These are phyloP conservation scores for Tokudaia muenninki DNA, from an alignment of 2,797 vertebrate species.

Conservation along the genomic window DNA sequence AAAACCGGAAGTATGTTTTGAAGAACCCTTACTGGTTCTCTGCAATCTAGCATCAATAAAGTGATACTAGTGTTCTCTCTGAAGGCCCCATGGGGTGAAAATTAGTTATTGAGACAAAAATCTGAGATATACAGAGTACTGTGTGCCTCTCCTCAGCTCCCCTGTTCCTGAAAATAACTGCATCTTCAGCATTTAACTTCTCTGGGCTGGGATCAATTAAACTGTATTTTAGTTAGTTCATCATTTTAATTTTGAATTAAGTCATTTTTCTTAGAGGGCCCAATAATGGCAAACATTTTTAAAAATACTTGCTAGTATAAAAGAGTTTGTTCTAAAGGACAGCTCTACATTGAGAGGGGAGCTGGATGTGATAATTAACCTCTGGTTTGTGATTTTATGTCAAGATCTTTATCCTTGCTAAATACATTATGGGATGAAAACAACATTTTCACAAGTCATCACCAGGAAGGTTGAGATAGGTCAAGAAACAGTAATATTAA, in stretches of 20 bases:
- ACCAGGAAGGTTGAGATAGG: not conserved
- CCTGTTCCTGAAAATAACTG: not conserved
- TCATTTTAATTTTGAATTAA: constrained; percentile 26
- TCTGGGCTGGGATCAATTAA: not conserved
- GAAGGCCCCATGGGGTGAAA: not conserved
- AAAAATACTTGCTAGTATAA: not conserved
- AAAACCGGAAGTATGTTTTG: not conserved
- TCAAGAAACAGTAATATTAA: not conserved
- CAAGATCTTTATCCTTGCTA: not conserved
- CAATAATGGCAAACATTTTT: not conserved
- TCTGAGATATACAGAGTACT: not conserved
- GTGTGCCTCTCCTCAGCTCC: not conserved
- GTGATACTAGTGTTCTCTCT: not conserved
- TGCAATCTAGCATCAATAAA: not conserved
- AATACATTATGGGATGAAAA: not conserved
- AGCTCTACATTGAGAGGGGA: not conserved
- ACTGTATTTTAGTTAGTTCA: not conserved
- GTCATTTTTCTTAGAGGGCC: not conserved
- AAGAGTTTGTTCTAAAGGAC: constrained; percentile 23
- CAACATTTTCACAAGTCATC: not conserved
- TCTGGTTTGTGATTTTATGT: not conserved
- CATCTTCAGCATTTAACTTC: not conserved
- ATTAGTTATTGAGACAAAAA: not conserved
- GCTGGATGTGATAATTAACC: not conserved
- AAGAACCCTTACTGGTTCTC: not conserved